phyloP scores from a whole-genome alignment of 2,797 vertebrate species.

The Syndactyla subalaris region DNA sequence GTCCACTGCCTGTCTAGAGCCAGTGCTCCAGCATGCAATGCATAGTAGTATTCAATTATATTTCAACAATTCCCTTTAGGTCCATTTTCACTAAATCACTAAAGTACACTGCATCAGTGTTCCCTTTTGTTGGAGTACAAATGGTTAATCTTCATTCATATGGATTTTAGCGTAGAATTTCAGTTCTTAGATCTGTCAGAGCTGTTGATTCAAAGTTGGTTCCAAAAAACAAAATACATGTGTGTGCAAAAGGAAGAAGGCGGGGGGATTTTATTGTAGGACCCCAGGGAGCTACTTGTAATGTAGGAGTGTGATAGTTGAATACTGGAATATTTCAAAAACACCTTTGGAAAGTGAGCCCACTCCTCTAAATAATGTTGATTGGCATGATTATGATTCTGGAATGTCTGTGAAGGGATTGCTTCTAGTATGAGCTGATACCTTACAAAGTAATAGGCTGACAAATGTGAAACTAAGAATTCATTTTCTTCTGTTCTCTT shows the following conservation, averaged over 20 bases:
- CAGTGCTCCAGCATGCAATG: background rate
- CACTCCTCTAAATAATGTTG: conserved; percentile 32
- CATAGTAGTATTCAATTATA: background rate
- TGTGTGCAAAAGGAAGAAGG: background rate
- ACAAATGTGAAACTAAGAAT: conserved; percentile 48
- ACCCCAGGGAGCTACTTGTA: conserved; percentile 40
- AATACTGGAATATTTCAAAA: conserved; percentile 69
- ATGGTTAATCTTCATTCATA: conserved; percentile 40
- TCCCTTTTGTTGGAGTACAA: background rate
- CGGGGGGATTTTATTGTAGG: conserved; percentile 32
- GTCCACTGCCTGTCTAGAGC: background rate
- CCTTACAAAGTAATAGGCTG: conserved; percentile 45
- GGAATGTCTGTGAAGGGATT: conserved; percentile 31
- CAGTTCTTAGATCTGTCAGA: conserved; percentile 15
- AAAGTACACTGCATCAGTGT: background rate
- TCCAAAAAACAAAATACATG: conserved; percentile 25
- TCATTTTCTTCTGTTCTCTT: conserved; percentile 48
- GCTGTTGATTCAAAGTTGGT: conserved; percentile 21
- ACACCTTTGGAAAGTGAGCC: conserved; percentile 49
- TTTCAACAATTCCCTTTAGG: background rate
- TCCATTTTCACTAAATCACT: conserved; percentile 8
- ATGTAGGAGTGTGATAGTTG: conserved; percentile 42
- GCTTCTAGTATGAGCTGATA: background rate
- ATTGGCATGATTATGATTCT: conserved; percentile 33
- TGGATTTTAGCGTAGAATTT: conserved; percentile 36